Evolutionary conservation across 2,888 invertebrate species (phyloP).

Genomic region (Oeneis ivallda): DNA sequence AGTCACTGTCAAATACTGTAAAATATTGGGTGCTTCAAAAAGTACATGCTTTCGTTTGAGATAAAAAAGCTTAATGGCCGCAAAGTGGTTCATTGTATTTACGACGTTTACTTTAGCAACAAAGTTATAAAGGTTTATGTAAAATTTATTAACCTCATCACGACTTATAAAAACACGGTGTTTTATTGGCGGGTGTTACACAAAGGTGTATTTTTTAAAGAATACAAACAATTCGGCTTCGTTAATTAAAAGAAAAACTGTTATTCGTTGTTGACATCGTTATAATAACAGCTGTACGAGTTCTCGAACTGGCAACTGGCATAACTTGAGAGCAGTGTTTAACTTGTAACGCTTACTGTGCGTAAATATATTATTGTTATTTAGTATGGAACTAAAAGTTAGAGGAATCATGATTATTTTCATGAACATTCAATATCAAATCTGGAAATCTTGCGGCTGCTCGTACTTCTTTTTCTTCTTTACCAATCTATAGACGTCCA

Average conservation of each 20-base stretch:
- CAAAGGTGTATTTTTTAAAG: constrained; percentile 3
- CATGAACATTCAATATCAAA: no score
- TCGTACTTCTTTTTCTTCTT: no score
- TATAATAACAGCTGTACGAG: background rate
- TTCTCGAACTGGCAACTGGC: background rate
- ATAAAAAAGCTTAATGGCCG: constrained; percentile 35
- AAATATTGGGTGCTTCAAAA: constrained; percentile 24
- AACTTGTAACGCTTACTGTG: background rate
- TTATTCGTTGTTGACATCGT: background rate
- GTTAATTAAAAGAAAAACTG: constrained; percentile 12
- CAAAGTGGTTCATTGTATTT: constrained; percentile 37
- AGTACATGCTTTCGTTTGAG: constrained; percentile 23
- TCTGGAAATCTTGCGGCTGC: no score
- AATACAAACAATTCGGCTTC: background rate
- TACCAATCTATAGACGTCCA: no score
- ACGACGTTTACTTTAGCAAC: constrained; percentile 37
- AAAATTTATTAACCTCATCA: constrained; percentile 34
- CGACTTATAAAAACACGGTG: constrained; percentile 23
- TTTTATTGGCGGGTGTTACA: constrained; percentile 12
- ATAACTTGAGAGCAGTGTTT: background rate
- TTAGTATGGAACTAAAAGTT: no score
- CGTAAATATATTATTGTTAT: no score
- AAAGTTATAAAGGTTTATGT: constrained; percentile 37
- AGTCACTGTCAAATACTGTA: constrained; percentile 32
- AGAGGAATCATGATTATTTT: no score